Base-by-base conservation (phyloP, 2,113 vertebrate genomes). In the Oncorhynchus masou region DNA sequence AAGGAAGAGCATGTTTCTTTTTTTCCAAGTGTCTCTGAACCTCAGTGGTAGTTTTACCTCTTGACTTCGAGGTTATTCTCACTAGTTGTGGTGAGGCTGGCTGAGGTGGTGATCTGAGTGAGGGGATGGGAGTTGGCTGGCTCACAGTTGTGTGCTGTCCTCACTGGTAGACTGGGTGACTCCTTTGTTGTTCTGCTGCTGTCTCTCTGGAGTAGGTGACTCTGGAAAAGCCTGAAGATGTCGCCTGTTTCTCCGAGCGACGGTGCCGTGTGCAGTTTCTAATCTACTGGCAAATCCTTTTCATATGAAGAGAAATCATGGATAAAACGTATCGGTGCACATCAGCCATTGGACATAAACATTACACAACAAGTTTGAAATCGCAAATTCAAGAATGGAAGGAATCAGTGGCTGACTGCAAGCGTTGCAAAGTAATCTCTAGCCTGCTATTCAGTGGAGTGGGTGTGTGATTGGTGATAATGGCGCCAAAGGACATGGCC, bases 141-240 rank as follows among this genome's bases (percentile, higher is more conserved):
- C 19, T 48, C 29, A 45, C 13, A 4, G 69, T n/a, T n/a, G 31
- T 34, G 31, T 34, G 31, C 31, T 34, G 20, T 15, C 29, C 20
- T 45, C 39, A 31, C 2, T 70, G 34, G 34, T 70, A 49, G 39
- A 19, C 27, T 39, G 69, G 2, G 29, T 8, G 70, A 4, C 25
- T 72, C 49, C 3, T n/a, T 70, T 6, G 31, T 34, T 34, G 16
- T n/a, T 4, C 6, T 45, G 71, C 16, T 60, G 20, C 13, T 73
- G 73, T 57, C 45, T 5, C 29, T 57, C 70, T 27, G 20, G 70
- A 15, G 45, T 15, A 22, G 60, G 15, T 25, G 22, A 67, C 29
- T 67, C n/a, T 20, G 51, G 74, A 22, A 76, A 66, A 59, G 31
- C 51, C 31, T 77, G 68, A 48, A 77, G 68, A 27, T 77, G 68